These are phyloP conservation scores for Drosophila lacicola DNA, from an alignment of 2,888 invertebrate genomes.

Conservation along the genomic window DNA sequence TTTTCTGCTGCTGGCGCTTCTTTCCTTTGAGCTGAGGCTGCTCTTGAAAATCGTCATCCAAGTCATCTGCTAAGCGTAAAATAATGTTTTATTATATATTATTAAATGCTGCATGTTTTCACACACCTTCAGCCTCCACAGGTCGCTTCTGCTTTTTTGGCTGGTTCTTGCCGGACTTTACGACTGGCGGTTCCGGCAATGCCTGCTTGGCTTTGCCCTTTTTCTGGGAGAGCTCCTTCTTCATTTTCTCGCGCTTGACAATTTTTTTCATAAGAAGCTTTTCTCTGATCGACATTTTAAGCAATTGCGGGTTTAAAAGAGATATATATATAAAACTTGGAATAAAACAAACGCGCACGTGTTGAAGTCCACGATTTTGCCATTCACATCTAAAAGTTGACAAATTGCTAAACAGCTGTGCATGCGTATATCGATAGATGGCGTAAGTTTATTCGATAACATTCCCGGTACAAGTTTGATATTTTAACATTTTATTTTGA, in stretches of 20 bases:
- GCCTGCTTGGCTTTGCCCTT: conserved; percentile 84
- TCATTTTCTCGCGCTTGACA: conserved; percentile 91
- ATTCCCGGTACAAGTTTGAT: not conserved
- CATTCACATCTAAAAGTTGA: conserved; percentile 33
- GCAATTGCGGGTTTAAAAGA: conserved; percentile 16
- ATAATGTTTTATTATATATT: not conserved
- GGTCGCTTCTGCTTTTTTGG: conserved; percentile 42
- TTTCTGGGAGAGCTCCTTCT: conserved; percentile 88
- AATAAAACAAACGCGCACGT: conserved; percentile 65
- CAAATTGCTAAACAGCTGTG: conserved; percentile 21
- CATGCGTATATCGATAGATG: conserved; percentile 14
- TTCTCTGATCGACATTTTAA: conserved; percentile 86
- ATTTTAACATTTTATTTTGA: not conserved
- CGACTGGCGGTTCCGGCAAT: conserved; percentile 8
- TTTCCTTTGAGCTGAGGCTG: conserved; percentile 61
- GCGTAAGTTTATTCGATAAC: conserved; percentile 15
- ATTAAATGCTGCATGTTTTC: not conserved
- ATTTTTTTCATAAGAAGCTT: conserved; percentile 92
- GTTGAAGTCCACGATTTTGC: conserved; percentile 46
- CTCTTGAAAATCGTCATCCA: conserved; percentile 76
- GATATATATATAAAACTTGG: conserved; percentile 32
- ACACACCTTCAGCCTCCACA: conserved; percentile 52
- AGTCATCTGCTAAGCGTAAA: conserved; percentile 54
- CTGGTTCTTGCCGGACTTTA: conserved; percentile 42
- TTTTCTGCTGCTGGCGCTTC: conserved; percentile 57